Percentiles rank a stretch among this genome's conserved stretches.
These are phyloP conservation scores for Trachemys scripta DNA, from an alignment of 2,113 vertebrate species.

Conservation along the genomic window DNA sequence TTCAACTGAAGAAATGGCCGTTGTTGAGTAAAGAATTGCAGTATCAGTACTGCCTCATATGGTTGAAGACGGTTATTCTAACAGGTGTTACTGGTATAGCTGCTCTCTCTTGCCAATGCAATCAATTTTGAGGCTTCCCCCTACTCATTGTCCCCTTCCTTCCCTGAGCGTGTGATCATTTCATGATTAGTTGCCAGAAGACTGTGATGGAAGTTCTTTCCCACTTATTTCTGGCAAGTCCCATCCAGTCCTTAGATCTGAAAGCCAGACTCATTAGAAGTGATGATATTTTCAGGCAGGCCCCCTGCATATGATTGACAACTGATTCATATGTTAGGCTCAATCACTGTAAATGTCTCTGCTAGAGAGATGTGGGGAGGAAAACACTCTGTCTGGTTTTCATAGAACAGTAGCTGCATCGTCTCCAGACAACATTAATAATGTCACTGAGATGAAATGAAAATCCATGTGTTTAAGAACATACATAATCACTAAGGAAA, in stretches of 20 bases:
- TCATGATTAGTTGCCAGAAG: not conserved
- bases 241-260: not conserved
- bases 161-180: not conserved
- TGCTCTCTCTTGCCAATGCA: not conserved
- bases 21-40: not conserved
- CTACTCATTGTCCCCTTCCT: not conserved
- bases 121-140: not conserved
- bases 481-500: constrained; percentile 18
- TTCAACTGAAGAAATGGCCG: not conserved
- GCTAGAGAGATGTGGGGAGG: constrained; percentile 15
- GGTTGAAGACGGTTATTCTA: not conserved
- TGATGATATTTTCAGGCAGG: constrained; percentile 48
- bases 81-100: not conserved
- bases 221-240: not conserved
- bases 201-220: not conserved
- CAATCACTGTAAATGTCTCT: not conserved
- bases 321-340: constrained; percentile 65
- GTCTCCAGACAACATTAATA: constrained; percentile 40
- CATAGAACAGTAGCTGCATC: constrained; percentile 14
- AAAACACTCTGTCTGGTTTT: constrained; percentile 39
- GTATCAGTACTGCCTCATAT: not conserved
- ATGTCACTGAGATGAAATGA: constrained; percentile 13
- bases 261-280: not conserved
- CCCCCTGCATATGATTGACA: constrained; percentile 48
- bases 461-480: constrained; percentile 22